Percentiles rank a stretch among this genome's conserved stretches.
Conservation (phyloP, 2,888 invertebrate species). For the Rotaria sp. region DNA sequence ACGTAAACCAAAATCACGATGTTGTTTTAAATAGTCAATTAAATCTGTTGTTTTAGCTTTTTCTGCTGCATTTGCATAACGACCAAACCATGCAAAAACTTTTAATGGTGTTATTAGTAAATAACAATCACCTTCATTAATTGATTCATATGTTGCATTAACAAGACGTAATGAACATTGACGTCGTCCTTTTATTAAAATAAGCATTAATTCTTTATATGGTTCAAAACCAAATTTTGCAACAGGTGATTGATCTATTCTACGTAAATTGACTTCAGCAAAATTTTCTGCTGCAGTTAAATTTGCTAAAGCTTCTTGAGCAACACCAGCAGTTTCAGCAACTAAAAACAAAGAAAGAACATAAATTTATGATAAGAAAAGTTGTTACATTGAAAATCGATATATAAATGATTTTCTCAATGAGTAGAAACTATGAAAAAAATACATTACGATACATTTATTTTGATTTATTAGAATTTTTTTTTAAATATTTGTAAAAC, state of each 20-base stretch:
- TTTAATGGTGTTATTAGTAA: constrained; percentile 2
- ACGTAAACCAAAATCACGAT: constrained; percentile 35
- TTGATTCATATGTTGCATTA: constrained; percentile 67
- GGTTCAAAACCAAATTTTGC: constrained; percentile 57
- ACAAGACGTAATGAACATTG: constrained; percentile 80
- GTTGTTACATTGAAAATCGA: too few species aligned
- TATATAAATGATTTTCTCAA: too few species aligned
- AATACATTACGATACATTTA: too few species aligned
- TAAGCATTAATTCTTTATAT: constrained; percentile 66
- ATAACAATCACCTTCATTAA: constrained; percentile 73
- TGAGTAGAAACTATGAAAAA: too few species aligned
- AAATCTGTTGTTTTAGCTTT: constrained; percentile 62
- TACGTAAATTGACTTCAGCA: constrained; percentile 70
- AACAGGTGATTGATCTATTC: constrained; percentile 58
- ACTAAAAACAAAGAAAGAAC: neutral
- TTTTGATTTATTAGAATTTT: too few species aligned
- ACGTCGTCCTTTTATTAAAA: constrained; percentile 62
- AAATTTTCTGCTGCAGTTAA: constrained; percentile 84
- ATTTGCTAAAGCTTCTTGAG: constrained; percentile 74
- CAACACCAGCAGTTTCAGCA: constrained; percentile 5
- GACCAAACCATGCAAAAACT: constrained; percentile 23
- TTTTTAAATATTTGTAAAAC: too few species aligned
- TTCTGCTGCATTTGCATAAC: constrained; percentile 72
- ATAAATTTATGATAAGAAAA: too few species aligned
- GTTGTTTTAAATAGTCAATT: constrained; percentile 34